Evolutionary conservation across 2,888 invertebrate species (phyloP).

Genomic region (Raillietiella orientalis): DNA sequence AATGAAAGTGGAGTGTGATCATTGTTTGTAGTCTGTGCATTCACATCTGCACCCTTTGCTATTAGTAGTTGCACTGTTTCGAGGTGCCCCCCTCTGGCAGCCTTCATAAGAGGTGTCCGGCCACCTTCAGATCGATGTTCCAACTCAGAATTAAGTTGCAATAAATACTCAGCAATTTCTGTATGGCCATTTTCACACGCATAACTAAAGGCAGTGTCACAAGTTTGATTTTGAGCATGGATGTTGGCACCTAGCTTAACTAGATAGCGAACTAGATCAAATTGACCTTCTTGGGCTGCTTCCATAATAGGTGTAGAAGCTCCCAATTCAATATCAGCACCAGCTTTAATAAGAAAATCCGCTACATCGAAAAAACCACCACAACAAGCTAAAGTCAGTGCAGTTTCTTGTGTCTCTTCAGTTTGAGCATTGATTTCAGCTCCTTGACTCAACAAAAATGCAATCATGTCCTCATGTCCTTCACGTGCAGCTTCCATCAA

Average conservation of each 20-base stretch:
- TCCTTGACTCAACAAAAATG: conserved; percentile 55
- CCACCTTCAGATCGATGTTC: conserved; percentile 93
- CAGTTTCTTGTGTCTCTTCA: conserved; percentile 93
- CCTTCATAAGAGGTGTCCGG: conserved; percentile 92
- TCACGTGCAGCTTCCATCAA: conserved; percentile 96
- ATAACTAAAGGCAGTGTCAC: conserved; percentile 82
- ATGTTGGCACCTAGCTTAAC: conserved; percentile 59
- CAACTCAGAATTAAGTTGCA: conserved; percentile 63
- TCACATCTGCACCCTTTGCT: conserved; percentile 51
- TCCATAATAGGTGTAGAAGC: conserved; percentile 95
- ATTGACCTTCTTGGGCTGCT: conserved; percentile 87
- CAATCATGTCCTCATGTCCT: conserved; percentile 95
- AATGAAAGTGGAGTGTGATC: conserved; percentile 89
- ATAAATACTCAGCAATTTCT: conserved; percentile 68
- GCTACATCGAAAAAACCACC: conserved; percentile 84
- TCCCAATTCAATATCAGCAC: conserved; percentile 74
- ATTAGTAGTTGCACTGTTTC: conserved; percentile 89
- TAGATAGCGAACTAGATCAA: conserved; percentile 63
- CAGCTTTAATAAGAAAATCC: conserved; percentile 74
- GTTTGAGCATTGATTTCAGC: conserved; percentile 95
- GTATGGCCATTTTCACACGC: conserved; percentile 98
- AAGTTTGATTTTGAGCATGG: conserved; percentile 73
- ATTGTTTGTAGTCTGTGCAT: conserved; percentile 61
- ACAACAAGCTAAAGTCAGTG: conserved; percentile 69
- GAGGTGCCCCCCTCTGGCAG: conserved; percentile 77